Base-by-base conservation (phyloP, 2,113 vertebrate species). In the Muntiacus reevesi region DNA sequence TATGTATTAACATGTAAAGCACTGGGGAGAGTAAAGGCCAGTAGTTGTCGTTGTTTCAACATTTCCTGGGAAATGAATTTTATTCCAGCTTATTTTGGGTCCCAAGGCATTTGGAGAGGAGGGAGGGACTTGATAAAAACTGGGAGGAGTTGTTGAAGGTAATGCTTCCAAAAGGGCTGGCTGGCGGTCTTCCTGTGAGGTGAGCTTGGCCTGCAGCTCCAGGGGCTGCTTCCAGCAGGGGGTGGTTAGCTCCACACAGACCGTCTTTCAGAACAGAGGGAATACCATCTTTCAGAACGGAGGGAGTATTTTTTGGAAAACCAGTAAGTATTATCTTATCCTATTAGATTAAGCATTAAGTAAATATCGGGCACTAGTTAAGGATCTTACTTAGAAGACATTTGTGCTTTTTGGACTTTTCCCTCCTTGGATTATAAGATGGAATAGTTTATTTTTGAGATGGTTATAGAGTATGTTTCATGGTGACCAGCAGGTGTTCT, bases 61-160 rank as follows among this genome's bases (percentile, higher is more conserved):
- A 23, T 91, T 94, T 91, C 19, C 52, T 91, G 43, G 30, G 74
- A 87, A 94, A 54, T 97, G 30, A 52, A 60, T 87, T 96, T 52
- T 92, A 19, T 90, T 96, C 33, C 13, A 93, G 57, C 57, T 92
- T 91, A 40, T 81, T 97, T 89, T 64, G 17, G 64, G 14, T 74
- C n/a, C 50, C 36, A 60, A 92, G 79, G 84, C 85, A 64, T 89
- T 95, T 87, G 33, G 50, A 87, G 87, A 95, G 54, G 87, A 95
- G 54, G 28, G 76, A 23, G 62, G 78, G 92, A 67, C 43, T 94
- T 40, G 25, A 59, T 91, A 28, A 83, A 96, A 54, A 19, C 43
- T 54, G 78, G 59, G 36, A 88, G 33, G 55, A 43, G 15, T 94
- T 95, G 15, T 94, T 95, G 14, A 93, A 90, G 71, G 81, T 59